These are phyloP conservation scores for Neoarius graeffei DNA, from an alignment of 2,113 vertebrate species.

Conservation along the genomic window DNA sequence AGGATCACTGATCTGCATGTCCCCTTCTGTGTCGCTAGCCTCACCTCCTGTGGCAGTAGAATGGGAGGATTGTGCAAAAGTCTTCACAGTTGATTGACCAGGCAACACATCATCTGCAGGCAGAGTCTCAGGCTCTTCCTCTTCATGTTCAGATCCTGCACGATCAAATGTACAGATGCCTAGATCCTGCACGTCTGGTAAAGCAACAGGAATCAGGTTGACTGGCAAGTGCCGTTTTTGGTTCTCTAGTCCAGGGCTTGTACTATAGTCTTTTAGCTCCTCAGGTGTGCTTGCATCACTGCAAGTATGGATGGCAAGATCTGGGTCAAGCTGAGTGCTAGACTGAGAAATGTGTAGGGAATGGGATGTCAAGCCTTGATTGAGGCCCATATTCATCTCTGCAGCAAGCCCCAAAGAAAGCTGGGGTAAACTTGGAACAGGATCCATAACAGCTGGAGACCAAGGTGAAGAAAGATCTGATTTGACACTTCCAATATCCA, in stretches of 20 bases:
- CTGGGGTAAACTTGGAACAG: constrained; percentile 5
- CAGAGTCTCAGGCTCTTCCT: constrained; percentile 65
- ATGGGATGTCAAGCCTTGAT: constrained; percentile 29
- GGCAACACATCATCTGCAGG: constrained; percentile 70
- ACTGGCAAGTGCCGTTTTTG: constrained; percentile 47
- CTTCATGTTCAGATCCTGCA: constrained; percentile 44
- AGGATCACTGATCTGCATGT: constrained; percentile 68
- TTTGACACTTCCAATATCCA: constrained; percentile 51
- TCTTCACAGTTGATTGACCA: constrained; percentile 62
- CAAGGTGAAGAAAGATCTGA: constrained; percentile 23
- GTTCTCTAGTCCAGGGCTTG: constrained; percentile 60
- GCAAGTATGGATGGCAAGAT: constrained; percentile 71
- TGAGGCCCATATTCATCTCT: constrained; percentile 20
- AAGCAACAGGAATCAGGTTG: constrained; percentile 14
- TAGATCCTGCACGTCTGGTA: constrained; percentile 62
- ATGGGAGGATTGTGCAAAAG: constrained; percentile 68
- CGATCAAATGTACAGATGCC: constrained; percentile 57
- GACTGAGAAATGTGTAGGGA: constrained; percentile 66
- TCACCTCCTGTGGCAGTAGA: constrained; percentile 74
- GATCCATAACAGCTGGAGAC: constrained; percentile 25
- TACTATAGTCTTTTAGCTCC: constrained; percentile 72
- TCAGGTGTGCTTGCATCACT: constrained; percentile 78
- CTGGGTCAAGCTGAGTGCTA: constrained; percentile 71
- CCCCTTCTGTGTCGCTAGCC: constrained; percentile 73
- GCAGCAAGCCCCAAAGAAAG: not conserved